Conservation (phyloP, 2,797 vertebrate genomes). For the Neopelma chrysocephalum region DNA sequence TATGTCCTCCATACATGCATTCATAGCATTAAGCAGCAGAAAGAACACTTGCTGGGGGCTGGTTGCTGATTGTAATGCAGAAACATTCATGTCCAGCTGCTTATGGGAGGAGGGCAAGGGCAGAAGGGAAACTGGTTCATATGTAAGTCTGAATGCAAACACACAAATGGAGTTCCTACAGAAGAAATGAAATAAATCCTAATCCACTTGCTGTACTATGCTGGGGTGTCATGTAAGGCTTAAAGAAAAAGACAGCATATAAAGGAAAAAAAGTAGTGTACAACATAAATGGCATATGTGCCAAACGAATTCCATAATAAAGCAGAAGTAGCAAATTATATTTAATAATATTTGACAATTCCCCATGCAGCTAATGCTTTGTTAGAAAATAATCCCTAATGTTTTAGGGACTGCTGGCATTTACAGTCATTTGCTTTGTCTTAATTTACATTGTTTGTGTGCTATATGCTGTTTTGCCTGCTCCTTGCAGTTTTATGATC, state of each 20-base stretch:
- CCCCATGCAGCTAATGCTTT: conserved; percentile 65
- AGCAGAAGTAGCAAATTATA: conserved; percentile 67
- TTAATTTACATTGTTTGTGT: conserved; percentile 47
- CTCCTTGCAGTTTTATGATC: conserved; percentile 23
- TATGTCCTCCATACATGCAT: neutral
- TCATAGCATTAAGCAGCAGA: conserved; percentile 21
- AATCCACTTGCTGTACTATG: neutral
- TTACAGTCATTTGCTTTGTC: conserved; percentile 47
- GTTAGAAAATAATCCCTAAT: conserved; percentile 69
- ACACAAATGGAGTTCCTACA: neutral
- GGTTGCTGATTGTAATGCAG: neutral
- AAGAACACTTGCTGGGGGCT: neutral
- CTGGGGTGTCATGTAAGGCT: neutral
- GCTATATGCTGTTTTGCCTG: neutral
- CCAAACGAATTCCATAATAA: conserved; percentile 62
- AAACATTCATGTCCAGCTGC: neutral
- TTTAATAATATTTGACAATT: conserved; percentile 70
- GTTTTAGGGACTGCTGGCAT: conserved; percentile 61
- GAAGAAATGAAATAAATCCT: neutral
- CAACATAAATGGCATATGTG: conserved; percentile 39
- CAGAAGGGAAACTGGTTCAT: neutral
- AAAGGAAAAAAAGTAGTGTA: neutral
- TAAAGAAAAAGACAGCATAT: neutral
- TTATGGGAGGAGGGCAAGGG: neutral
- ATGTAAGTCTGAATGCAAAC: neutral